These are phyloP conservation scores for Rynchops niger DNA, from an alignment of 2,113 vertebrate genomes.

Conservation along the genomic window DNA sequence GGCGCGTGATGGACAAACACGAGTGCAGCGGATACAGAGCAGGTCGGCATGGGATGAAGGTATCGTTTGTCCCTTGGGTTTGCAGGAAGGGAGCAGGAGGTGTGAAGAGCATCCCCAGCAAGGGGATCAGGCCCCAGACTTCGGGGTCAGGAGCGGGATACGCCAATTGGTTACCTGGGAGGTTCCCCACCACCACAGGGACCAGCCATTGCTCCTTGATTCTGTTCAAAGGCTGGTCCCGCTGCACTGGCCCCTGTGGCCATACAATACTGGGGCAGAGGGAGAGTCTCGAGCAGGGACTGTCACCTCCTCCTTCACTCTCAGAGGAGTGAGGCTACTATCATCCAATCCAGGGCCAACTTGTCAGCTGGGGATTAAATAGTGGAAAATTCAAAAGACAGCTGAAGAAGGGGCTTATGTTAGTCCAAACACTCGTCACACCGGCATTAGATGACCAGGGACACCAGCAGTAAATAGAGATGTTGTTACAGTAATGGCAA, in stretches of 20 bases:
- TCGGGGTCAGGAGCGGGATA: neutral
- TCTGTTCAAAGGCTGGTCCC: neutral
- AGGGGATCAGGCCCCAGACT: neutral
- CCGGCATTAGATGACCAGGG: neutral
- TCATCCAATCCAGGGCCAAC: neutral
- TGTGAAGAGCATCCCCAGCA: neutral
- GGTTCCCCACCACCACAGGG: neutral
- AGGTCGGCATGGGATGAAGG: fast-evolving
- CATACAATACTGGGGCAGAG: neutral
- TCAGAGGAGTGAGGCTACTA: neutral
- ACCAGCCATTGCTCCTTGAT: neutral
- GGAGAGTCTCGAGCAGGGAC: neutral
- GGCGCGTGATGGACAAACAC: neutral
- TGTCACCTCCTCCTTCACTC: neutral
- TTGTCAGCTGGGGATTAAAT: conserved; percentile 24
- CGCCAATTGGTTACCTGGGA: neutral
- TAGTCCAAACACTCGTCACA: neutral
- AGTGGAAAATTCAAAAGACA: conserved; percentile 44
- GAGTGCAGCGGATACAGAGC: neutral
- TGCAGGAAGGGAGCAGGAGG: neutral
- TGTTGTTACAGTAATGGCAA: conserved; percentile 1
- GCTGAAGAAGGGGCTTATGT: conserved; percentile 3
- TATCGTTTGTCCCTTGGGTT: neutral
- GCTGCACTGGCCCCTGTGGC: neutral
- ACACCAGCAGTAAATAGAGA: neutral